Base-by-base conservation (phyloP, 2,888 invertebrate genomes). In the Mesoligia furuncula region DNA sequence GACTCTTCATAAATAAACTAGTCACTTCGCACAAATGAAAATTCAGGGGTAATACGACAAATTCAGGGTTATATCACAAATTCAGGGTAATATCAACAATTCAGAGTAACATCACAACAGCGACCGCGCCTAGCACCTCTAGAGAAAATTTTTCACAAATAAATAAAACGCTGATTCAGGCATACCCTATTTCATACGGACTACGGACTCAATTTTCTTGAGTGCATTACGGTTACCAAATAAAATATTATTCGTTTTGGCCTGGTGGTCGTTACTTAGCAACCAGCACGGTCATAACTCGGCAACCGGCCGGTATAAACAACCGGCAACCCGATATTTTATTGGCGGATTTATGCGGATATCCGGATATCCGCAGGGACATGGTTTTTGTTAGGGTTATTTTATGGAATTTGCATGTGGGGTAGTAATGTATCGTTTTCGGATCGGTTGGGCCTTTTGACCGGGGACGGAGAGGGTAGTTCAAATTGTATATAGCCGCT, bases 161-260 rank as follows among this genome's bases (percentile, higher is more conserved):
- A 85, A 82, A 86, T 86, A 86, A 84, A 77, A 79, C 79, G 81
- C 87, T 87, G 88, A 90, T 84, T 92, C 88, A 69, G 68, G n/a
- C 87, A 85, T 89, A 87, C 87, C 79, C 76, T 87, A 85, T 85
- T 91, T 89, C 86, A 89, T 89, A 88, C 79, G 72, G 84, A 91
- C 90, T 93, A 86, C 73, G 73, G 87, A 92, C 91, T 93, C 93
- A 94, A 94, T 94, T 93, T 93, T 87, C 92, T 90, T 91, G 91
- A 94, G 94, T 94, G 94, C 93, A 93, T 93, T 91, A 92, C 90
- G 77, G 85, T 86, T 88, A 87, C 88, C 79, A 92, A 91, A 91
- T 92, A 91, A 92, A 92, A 91, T 92, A 92, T 91, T 88, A 90
- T 90, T 86, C 88, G 81, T 85, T 80, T 78, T 77, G 61, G 67